Percentiles rank a stretch among this genome's conserved stretches.
phyloP scores from a whole-genome alignment of 2,113 vertebrate genomes.

The Microcebus lehilahytsara region DNA sequence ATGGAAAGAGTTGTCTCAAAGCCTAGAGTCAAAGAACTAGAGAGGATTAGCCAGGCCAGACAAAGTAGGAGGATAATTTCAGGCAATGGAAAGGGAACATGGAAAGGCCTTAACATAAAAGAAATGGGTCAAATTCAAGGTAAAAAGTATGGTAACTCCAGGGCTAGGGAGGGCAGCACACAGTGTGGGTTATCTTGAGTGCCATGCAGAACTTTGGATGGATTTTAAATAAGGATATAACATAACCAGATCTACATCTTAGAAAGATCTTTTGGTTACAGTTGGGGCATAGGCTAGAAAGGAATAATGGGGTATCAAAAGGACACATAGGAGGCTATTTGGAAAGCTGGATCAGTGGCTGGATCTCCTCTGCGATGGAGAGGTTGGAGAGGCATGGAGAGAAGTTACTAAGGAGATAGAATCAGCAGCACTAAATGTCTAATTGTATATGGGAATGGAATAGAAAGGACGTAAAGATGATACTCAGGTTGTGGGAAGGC shows the following conservation, averaged over 20 bases:
- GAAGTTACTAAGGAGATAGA: not conserved
- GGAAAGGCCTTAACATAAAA: not conserved
- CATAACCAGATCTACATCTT: not conserved
- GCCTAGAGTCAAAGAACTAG: not conserved
- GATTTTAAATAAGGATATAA: not conserved
- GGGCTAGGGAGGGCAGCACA: not conserved
- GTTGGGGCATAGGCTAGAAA: not conserved
- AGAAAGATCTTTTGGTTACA: not conserved
- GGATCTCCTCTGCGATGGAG: not conserved
- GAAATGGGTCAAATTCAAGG: not conserved
- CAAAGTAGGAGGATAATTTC: not conserved
- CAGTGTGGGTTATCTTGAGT: not conserved
- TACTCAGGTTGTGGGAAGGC: not conserved
- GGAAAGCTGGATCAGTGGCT: not conserved
- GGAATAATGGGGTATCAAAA: not conserved
- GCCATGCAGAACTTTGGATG: not conserved
- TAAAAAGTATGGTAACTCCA: not conserved
- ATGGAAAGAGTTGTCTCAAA: not conserved
- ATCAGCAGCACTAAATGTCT: not conserved
- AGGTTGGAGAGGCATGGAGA: not conserved
- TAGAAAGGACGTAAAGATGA: not conserved
- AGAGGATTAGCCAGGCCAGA: not conserved
- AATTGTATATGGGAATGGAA: not conserved
- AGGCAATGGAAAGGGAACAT: not conserved
- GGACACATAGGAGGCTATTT: no score